Percentiles rank a stretch among this genome's conserved stretches.
phyloP scores from a whole-genome alignment of 1,140 invertebrate species.

The Ephestia elutella region DNA sequence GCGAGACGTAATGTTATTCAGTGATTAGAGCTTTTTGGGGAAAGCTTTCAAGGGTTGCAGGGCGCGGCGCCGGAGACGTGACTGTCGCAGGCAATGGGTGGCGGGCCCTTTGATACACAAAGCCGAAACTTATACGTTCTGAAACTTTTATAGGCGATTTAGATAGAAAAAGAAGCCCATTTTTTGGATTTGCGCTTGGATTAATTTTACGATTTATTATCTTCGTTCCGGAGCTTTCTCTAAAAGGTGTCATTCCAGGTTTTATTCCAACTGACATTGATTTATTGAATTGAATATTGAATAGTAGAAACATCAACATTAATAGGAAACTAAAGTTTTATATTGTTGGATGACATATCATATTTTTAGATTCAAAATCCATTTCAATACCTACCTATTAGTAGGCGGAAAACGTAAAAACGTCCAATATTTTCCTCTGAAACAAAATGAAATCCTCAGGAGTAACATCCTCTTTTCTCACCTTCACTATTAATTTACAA shows the following conservation, averaged over 20 bases:
- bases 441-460: not conserved
- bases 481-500: not conserved
- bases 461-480: not conserved
- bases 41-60: constrained; percentile 10
- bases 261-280: too few species aligned
- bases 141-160: not conserved
- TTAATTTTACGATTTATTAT: too few species aligned
- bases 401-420: not conserved
- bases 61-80: not conserved
- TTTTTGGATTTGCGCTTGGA: too few species aligned
- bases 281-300: too few species aligned
- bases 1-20: constrained; percentile 16
- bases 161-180: not conserved
- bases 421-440: not conserved
- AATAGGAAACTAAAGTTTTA: too few species aligned
- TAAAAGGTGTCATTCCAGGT: too few species aligned
- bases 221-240: too few species aligned
- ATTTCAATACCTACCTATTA: too few species aligned
- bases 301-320: too few species aligned
- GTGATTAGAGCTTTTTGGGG: constrained; percentile 14
- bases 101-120: not conserved
- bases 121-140: not conserved
- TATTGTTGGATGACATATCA: too few species aligned
- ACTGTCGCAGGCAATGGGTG: not conserved
- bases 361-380: too few species aligned